Evolutionary conservation across 2,888 invertebrate species (phyloP), one percentile per base, ranked within the genome.

Genomic region (Esperia sulphurella): DNA sequence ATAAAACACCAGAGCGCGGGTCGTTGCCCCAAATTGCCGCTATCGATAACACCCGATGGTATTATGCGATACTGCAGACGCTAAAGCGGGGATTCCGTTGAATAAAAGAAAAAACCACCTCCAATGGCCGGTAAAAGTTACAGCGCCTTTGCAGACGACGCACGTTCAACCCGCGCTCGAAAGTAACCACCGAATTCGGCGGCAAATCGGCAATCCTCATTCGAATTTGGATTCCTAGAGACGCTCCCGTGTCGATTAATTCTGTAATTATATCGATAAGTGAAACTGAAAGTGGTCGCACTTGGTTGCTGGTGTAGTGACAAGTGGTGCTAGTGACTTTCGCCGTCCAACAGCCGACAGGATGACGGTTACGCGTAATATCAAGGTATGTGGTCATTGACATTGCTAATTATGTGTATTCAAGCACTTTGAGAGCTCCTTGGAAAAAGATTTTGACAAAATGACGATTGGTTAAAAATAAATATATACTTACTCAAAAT

Each of bases 61-160:
- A 61, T 78, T 75, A 79, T 82, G 77, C 66, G 77, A 80, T 83
- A 79, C 71, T 79, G 65, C 71, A 76, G 77, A 78, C 71, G 72
- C 58, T 50, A 62, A 68, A 71, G 85, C 69, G 83, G 87, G 87
- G 85, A 82, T 79, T 66, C 63, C 54, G 53, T 81, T 78, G 76
- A 82, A 85, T 86, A 88, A 84, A 87, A 83, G 83, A 81, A 83
- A 85, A 76, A 75, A 59, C 61, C 53, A 53, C 61, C 59, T 52
- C 58, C 67, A 63, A 57, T 67, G 65, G 61, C 68, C 64, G 82
- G 87, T 82, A 85, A 88, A 87, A 88, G 88, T 86, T 79, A 83
- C 74, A 69, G 64, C 70, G 73, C 61, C 69, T 64, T 61, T 57
- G 67, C 61, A 60, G 50, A 50, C 68, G 64, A 59, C 73, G 77